phyloP scores from a whole-genome alignment of 1,140 invertebrate species.

The Scylla paramamosain region DNA sequence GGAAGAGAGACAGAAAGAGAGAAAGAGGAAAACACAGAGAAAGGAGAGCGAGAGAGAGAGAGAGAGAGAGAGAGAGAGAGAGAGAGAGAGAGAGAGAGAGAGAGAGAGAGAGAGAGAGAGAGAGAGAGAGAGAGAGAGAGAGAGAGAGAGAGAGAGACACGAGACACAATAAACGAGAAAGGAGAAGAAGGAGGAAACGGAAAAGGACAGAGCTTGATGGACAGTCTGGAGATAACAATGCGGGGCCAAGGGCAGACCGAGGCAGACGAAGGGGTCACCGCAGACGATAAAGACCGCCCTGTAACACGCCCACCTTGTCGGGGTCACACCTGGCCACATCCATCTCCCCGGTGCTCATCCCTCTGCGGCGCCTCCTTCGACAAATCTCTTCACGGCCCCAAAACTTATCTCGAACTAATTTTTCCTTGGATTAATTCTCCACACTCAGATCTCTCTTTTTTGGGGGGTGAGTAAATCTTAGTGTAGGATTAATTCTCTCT shows the following conservation, averaged over 20 bases:
- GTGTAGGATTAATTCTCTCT: not conserved
- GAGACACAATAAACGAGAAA: too few species aligned
- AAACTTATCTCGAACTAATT: not conserved
- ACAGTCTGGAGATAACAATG: not conserved
- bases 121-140: too few species aligned
- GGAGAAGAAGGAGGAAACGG: not conserved
- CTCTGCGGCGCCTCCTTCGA: not conserved
- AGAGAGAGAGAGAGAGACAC: not conserved
- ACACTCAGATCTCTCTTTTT: not conserved
- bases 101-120: too few species aligned
- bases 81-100: too few species aligned
- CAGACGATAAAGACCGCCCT: not conserved
- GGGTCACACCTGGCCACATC: not conserved
- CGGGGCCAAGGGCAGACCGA: not conserved
- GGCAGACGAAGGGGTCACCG: constrained; percentile 4
- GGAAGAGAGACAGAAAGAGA: not conserved
- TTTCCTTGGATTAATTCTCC: constrained; percentile 10
- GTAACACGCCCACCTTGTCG: constrained; percentile 16
- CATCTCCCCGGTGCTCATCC: not conserved
- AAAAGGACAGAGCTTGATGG: not conserved
- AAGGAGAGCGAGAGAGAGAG: too few species aligned
- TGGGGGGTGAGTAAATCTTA: not conserved
- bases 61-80: too few species aligned
- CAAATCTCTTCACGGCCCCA: not conserved
- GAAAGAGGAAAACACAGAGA: not conserved